Evolutionary conservation across 2,797 vertebrate genomes (phyloP).

Genomic region (Menidia menidia): DNA sequence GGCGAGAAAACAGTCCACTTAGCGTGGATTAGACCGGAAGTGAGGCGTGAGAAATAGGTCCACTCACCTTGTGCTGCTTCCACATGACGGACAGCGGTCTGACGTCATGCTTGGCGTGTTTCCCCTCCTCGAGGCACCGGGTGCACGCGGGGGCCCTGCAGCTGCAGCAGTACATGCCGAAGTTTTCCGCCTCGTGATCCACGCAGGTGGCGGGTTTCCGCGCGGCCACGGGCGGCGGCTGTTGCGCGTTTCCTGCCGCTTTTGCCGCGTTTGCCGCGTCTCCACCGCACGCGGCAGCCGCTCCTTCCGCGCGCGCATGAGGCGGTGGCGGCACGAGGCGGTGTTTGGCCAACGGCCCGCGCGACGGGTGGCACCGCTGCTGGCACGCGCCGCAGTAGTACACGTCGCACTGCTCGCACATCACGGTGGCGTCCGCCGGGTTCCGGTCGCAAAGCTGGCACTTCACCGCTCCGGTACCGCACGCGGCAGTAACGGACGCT

Average conservation of each 20-base stretch:
- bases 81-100: slow-evolving; percentile 92
- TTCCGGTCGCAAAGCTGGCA: slow-evolving; percentile 96
- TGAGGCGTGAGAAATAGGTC: too few relatives aligned
- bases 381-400: slow-evolving; percentile 93
- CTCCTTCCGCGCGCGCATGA: slow-evolving; percentile 54
- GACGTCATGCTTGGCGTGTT: slow-evolving; percentile 91
- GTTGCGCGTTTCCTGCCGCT: too few relatives aligned
- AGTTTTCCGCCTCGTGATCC: slow-evolving; percentile 94
- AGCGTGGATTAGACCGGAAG: not conserved
- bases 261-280: slow-evolving; percentile 51
- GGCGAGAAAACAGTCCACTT: too few relatives aligned
- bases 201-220: slow-evolving; percentile 89
- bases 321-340: slow-evolving; percentile 85
- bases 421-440: slow-evolving; percentile 90
- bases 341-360: slow-evolving; percentile 95
- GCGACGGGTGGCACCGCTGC: slow-evolving; percentile 94
- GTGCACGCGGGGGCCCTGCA: slow-evolving; percentile 91
- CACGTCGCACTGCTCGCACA: slow-evolving; percentile 97
- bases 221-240: slow-evolving; percentile 68
- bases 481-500: slow-evolving; percentile 7
- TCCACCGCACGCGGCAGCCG: slow-evolving; percentile 38
- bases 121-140: slow-evolving; percentile 92
- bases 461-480: slow-evolving; percentile 76
- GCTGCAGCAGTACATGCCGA: slow-evolving; percentile 93
- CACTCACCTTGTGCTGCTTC: slow-evolving; percentile 98